Conservation (phyloP, 1,140 invertebrate species). For the Hirudo medicinalis region DNA sequence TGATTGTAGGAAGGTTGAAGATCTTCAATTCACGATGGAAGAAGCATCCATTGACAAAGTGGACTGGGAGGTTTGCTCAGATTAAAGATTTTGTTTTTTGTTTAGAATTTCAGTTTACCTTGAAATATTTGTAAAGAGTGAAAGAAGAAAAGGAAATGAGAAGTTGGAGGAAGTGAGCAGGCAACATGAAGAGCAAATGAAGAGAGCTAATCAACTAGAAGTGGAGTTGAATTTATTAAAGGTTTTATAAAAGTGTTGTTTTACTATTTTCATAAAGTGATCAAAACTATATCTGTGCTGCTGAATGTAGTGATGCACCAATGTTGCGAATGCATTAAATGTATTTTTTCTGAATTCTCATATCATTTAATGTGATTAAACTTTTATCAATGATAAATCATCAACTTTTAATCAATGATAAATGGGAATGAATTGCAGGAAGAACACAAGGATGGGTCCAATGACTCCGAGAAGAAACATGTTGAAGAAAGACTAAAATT, state of each 20-base stretch:
- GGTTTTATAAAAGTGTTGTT: neutral
- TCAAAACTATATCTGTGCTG: neutral
- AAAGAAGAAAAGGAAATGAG: neutral
- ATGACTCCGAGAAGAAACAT: no score
- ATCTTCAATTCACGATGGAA: constrained; percentile 77
- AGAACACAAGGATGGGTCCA: no score
- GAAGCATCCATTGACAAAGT: constrained; percentile 67
- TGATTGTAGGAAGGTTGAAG: constrained; percentile 61
- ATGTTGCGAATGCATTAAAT: no score
- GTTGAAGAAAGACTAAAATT: no score
- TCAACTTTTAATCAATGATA: no score
- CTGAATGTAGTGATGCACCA: neutral
- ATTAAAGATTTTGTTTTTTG: neutral
- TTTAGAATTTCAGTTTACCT: constrained; percentile 1
- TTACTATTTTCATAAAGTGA: no score
- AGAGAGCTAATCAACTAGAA: constrained; percentile 6
- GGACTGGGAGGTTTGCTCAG: constrained; percentile 54
- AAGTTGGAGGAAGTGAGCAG: neutral
- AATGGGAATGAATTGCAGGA: no score
- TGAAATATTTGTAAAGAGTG: neutral
- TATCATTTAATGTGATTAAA: no score
- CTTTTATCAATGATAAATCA: no score
- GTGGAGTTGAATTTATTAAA: constrained; percentile 1
- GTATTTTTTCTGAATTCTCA: no score
- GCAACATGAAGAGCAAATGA: neutral